Evolutionary conservation across 1,140 invertebrate species (phyloP).

Genomic region (Ridgeia piscesae): DNA sequence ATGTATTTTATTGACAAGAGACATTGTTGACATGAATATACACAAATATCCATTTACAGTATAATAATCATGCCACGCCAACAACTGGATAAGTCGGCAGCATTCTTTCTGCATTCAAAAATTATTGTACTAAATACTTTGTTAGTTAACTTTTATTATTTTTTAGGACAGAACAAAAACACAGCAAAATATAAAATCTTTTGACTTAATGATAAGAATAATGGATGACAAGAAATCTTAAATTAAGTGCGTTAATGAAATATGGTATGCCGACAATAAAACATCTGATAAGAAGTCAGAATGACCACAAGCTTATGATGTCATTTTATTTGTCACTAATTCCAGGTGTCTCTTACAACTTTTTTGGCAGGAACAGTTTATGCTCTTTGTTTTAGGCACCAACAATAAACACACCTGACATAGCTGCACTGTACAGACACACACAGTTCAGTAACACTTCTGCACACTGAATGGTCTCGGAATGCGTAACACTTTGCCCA

Average conservation of each 20-base stretch:
- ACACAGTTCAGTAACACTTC: neutral
- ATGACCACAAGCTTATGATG: neutral
- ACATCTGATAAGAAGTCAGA: neutral
- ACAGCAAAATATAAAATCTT: neutral
- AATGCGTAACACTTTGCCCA: neutral
- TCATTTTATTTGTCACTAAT: neutral
- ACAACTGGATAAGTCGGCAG: neutral
- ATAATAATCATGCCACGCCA: neutral
- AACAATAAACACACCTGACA: neutral
- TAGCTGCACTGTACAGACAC: neutral
- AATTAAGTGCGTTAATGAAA: neutral
- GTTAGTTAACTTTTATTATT: neutral
- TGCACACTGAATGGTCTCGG: neutral
- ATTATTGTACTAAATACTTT: neutral
- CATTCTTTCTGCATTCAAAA: neutral
- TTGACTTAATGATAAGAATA: neutral
- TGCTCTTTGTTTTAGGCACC: neutral
- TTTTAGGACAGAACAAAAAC: neutral
- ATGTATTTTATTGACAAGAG: too few species aligned
- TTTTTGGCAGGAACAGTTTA: neutral
- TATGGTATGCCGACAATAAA: neutral
- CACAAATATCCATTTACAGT: too few species aligned
- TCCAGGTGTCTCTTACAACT: neutral
- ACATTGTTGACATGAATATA: too few species aligned
- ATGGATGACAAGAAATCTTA: neutral